Evolutionary conservation across 2,888 invertebrate genomes (phyloP).

Genomic region (Amitus sp.): DNA sequence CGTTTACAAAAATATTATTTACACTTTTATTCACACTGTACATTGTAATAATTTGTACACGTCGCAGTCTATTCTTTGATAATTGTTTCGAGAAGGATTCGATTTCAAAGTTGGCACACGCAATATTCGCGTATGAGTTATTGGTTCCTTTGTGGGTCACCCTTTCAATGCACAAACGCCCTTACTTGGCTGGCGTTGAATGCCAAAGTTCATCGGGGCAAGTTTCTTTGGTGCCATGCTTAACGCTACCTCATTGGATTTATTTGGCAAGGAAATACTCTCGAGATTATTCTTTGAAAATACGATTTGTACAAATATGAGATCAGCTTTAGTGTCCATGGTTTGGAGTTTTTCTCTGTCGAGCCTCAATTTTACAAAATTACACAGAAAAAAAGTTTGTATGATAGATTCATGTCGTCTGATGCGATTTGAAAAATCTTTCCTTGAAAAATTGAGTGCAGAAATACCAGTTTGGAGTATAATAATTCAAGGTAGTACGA

Average conservation of each 20-base stretch:
- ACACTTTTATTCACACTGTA: slow-evolving; percentile 1
- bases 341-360: too few relatives aligned
- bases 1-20: neutral
- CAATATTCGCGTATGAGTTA: too few relatives aligned
- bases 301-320: neutral
- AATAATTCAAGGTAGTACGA: too few relatives aligned
- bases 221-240: slow-evolving; percentile 1
- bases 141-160: too few relatives aligned
- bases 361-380: neutral
- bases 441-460: too few relatives aligned
- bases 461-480: too few relatives aligned
- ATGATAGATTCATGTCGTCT: too few relatives aligned
- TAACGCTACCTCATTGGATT: neutral
- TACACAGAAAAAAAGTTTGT: neutral
- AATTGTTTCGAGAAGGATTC: neutral
- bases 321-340: neutral
- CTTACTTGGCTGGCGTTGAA: neutral
- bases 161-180: neutral
- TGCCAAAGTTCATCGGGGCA: neutral
- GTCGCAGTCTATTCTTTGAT: neutral
- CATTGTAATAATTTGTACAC: neutral
- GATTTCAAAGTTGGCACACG: too few relatives aligned
- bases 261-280: neutral
- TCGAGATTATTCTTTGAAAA: neutral
- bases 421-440: too few relatives aligned